Evolutionary conservation across 2,797 vertebrate species (phyloP), one percentile per base, ranked within the genome.

Genomic region (Menidia menidia): DNA sequence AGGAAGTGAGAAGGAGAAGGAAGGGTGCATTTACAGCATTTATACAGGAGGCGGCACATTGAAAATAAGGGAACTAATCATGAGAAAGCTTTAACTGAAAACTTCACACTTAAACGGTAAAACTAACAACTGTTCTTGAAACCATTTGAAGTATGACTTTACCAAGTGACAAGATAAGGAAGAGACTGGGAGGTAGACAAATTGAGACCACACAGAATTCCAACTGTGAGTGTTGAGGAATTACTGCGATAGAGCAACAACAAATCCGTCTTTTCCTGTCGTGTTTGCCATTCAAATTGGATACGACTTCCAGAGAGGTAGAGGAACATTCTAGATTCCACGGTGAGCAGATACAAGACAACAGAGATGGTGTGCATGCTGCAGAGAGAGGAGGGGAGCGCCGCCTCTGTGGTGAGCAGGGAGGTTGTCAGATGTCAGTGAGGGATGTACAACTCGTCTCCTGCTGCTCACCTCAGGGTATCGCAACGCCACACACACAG

Each of bases 351-450:
- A 48, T 7, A 45, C 4, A 14, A 43, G 52, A 39, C 45, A 57
- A 16, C 15, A 45, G 55, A 59, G 64, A 50, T 14, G 42, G 39
- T 48, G n/a, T 62, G 62, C 33, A 25, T 60, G 78, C 19, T 1
- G 2, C 55, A 56, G 35, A 54, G 53, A 35, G 54, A 73, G 57
- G n/a, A 45, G 41, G 64, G 63, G 64, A 73, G 59, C 73, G 64
- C 6, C 30, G 70, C 73, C 60, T 68, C 61, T 78, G 81, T n/a
- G 64, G 78, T 69, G 75, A 86, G 76, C 8, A 12, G 69, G 30
- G 55, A 75, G 64, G 78, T 80, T 83, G 88, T 90, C 89, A 88
- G 77, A 80, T 84, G 86, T 86, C 89, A 89, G 87, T 80, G 84
- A 89, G 75, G 79, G 73, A 87, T 81, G 86, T 83, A 82, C 73